phyloP scores from a whole-genome alignment of 2,113 vertebrate genomes.

The Cyphomyrus plagiostoma region DNA sequence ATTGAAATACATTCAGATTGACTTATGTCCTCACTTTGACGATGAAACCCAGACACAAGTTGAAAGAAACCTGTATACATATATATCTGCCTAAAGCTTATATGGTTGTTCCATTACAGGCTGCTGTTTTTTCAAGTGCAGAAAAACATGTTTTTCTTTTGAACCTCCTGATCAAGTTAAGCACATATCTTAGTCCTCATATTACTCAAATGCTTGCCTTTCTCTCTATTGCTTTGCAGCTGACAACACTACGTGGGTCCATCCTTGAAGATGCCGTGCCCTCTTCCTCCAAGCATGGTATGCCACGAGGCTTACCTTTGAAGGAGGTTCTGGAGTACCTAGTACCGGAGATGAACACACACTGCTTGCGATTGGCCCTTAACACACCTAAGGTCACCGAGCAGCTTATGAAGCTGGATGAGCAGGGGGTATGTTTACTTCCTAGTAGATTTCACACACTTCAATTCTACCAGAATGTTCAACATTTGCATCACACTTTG shows the following conservation, averaged over 20 bases:
- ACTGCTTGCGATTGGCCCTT: constrained; percentile 89
- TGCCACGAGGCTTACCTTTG: constrained; percentile 85
- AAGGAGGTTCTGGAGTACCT: constrained; percentile 95
- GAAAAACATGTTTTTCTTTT: background rate
- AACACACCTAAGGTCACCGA: constrained; percentile 97
- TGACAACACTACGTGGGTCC: constrained; percentile 86
- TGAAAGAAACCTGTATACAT: too few relatives aligned
- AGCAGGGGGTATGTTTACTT: constrained; percentile 77
- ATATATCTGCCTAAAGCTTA: background rate
- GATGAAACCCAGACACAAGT: background rate
- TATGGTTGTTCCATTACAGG: background rate
- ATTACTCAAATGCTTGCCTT: background rate
- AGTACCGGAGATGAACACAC: constrained; percentile 85
- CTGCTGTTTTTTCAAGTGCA: background rate
- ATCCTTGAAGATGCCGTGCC: constrained; percentile 91
- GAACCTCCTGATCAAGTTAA: background rate
- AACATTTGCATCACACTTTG: background rate
- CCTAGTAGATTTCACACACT: background rate
- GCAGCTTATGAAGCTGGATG: constrained; percentile 96
- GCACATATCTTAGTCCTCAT: background rate
- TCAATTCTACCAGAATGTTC: background rate
- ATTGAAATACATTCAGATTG: background rate
- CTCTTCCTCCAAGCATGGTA: constrained; percentile 91
- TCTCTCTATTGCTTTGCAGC: constrained; percentile 50
- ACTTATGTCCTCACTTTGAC: background rate